These are phyloP conservation scores for Gopherus flavomarginatus DNA, from an alignment of 2,113 vertebrate genomes.

Conservation along the genomic window DNA sequence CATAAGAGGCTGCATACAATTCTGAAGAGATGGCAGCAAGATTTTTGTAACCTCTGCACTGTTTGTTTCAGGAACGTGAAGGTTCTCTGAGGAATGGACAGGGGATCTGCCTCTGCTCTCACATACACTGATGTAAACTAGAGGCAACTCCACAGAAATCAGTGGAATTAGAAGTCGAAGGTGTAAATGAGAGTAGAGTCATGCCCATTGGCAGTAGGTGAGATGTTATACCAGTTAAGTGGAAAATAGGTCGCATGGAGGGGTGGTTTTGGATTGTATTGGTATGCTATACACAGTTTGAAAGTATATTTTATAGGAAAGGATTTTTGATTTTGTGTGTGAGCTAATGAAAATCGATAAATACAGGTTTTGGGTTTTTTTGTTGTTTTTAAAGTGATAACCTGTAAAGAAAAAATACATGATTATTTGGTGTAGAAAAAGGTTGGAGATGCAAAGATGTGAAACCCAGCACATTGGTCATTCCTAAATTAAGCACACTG, in stretches of 20 bases:
- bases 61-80: not conserved
- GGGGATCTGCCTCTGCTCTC: not conserved
- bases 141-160: not conserved
- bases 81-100: not conserved
- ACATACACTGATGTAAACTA: not conserved
- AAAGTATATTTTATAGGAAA: not conserved
- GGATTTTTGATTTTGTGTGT: not conserved
- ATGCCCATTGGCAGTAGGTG: not conserved
- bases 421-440: not conserved
- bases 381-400: not conserved
- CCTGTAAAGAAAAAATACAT: not conserved
- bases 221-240: not conserved
- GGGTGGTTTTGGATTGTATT: not conserved
- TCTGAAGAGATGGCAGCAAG: not conserved
- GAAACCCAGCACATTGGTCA: not conserved
- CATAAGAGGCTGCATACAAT: not conserved
- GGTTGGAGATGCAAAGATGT: accelerated
- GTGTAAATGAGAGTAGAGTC: not conserved
- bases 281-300: not conserved
- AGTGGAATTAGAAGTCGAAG: not conserved
- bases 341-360: not conserved
- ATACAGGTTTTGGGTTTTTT: no score
- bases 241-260: not conserved
- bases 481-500: not conserved
- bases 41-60: not conserved